A percentile compares a stretch with the other conserved stretches of the same genome.
phyloP scores from a whole-genome alignment of 1,140 invertebrate genomes.

The Lordiphosa clarofinis region DNA sequence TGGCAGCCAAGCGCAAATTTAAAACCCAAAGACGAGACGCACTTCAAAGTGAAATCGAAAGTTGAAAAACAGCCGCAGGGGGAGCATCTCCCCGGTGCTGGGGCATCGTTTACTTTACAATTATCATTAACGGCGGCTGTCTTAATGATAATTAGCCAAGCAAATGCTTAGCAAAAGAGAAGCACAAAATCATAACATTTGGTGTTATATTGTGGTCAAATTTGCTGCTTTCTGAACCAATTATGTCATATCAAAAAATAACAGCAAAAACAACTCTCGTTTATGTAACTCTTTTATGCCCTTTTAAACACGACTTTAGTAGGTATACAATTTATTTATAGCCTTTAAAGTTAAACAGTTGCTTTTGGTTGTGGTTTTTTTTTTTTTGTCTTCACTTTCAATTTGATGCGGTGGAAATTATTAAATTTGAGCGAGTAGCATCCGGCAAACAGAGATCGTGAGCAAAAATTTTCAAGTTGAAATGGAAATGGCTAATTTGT shows the following conservation, averaged over 20 bases:
- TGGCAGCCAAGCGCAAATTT: conserved; percentile 5
- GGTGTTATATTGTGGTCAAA: conserved; percentile 25
- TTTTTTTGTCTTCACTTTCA: conserved; percentile 24
- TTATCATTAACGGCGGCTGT: conserved; percentile 27
- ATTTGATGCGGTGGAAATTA: conserved; percentile 36
- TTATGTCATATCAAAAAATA: conserved; percentile 46
- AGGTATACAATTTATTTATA: conserved; percentile 41
- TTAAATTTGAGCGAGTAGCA: not conserved
- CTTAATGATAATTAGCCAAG: conserved; percentile 43
- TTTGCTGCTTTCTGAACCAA: conserved; percentile 26
- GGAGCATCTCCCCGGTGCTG: not conserved
- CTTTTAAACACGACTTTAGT: conserved; percentile 43
- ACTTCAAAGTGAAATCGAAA: conserved; percentile 60
- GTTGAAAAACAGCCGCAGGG: conserved; percentile 18
- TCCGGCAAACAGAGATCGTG: too few relatives aligned
- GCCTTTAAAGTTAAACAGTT: not conserved
- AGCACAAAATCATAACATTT: conserved; percentile 26
- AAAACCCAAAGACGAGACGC: conserved; percentile 12
- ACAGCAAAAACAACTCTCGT: not conserved
- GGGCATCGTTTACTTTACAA: conserved; percentile 37
- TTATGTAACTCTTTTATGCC: conserved; percentile 34
- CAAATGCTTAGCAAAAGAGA: conserved; percentile 6
- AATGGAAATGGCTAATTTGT: too few relatives aligned
- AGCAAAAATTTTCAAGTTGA: not conserved
- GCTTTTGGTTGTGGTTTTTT: not conserved